These are phyloP conservation scores for Megamerina dolium DNA, from an alignment of 2,888 invertebrate genomes.

Conservation along the genomic window DNA sequence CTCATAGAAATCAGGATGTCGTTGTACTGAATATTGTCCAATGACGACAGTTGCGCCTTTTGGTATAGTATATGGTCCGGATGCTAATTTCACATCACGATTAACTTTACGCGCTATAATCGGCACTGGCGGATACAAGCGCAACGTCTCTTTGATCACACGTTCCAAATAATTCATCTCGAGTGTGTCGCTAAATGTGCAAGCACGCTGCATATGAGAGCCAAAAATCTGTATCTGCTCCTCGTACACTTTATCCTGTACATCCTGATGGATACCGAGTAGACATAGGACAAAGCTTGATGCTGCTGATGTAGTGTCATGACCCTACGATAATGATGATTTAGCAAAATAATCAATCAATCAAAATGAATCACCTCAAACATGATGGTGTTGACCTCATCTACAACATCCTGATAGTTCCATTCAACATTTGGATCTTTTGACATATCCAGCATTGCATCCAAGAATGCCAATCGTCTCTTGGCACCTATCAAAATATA, in stretches of 20 bases:
- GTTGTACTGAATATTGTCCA: slow-evolving; percentile 62
- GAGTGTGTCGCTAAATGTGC: slow-evolving; percentile 70
- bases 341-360: neutral
- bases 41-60: slow-evolving; percentile 65
- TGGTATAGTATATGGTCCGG: slow-evolving; percentile 60
- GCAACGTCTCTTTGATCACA: slow-evolving; percentile 69
- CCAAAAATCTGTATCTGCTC: slow-evolving; percentile 73
- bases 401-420: slow-evolving; percentile 73
- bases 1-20: slow-evolving; percentile 60
- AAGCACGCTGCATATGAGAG: slow-evolving; percentile 63
- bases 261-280: slow-evolving; percentile 71
- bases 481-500: slow-evolving; percentile 58
- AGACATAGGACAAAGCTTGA: slow-evolving; percentile 81
- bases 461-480: slow-evolving; percentile 80
- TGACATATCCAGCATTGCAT: slow-evolving; percentile 79
- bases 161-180: slow-evolving; percentile 77
- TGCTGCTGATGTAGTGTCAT: slow-evolving; percentile 79
- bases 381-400: slow-evolving; percentile 84
- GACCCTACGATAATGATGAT: slow-evolving; percentile 53
- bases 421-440: slow-evolving; percentile 64
- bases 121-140: slow-evolving; percentile 76
- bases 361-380: slow-evolving; percentile 56
- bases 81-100: slow-evolving; percentile 58
- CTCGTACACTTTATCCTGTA: slow-evolving; percentile 69
- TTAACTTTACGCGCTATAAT: slow-evolving; percentile 67